Base-by-base conservation (phyloP, 2,888 invertebrate genomes). In the Loripinus fragilis region DNA sequence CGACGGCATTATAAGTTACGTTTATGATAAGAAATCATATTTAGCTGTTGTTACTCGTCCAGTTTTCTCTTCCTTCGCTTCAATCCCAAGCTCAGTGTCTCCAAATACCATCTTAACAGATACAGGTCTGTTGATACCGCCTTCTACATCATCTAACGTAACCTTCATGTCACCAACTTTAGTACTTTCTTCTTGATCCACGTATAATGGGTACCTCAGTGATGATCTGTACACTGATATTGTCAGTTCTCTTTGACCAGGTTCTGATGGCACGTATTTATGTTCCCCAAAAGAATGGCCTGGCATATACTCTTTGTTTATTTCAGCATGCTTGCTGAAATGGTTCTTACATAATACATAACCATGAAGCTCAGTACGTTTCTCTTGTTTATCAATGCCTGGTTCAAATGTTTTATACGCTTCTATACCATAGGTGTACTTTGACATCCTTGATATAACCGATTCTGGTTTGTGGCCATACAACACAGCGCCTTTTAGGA, bases 81-180 rank as follows among this genome's bases (percentile, higher is more conserved):
- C 68, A 8, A 83, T 74, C 0, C 77, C 71, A 12, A 87, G 55
- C 64, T 87, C 87, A 1, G 84, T 83, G 25, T 80, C 77, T 0
- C 87, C 87, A 71, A 85, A 87, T 0, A 75, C 74, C 42, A 87
- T 76, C 69, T 80, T 79, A n/a, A 85, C 80, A 0, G 52, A 50
- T 0, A 87, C 80, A 12, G 79, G 75, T 60, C 78, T 69, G n/a
- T 81, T 69, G 41, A 77, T 64, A 3, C 81, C 83, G 50, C 64
- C 48, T 0, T 78, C 70, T 7, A 48, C 70, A 48, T 83, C 76
- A 10, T 71, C 71, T 33, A 84, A 74, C 3, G 68, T 72, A 17
- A 87, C 84, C 12, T 52, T 66, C 41, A 87, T 69, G 23, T 83
- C 75, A 10, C 87, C 87, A 20, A 87, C 70, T 52, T 83, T 78